Evolutionary conservation across 2,797 vertebrate genomes (phyloP), one percentile per base, ranked within the genome.

Genomic region (Macropodus opercularis): DNA sequence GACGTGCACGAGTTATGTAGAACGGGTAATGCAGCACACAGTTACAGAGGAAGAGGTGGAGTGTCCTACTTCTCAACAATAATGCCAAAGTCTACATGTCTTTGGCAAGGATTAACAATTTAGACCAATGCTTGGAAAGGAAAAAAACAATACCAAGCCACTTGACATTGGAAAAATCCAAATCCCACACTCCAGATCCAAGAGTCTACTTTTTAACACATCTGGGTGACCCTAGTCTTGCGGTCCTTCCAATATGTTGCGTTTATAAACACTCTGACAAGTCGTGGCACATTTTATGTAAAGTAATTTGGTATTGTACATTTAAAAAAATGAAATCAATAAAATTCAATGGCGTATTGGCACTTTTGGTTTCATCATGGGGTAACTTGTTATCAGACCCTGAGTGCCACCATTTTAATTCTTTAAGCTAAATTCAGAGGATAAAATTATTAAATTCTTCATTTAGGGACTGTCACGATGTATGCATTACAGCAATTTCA

Each of bases 1-100:
- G 65, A 54, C 27, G 68, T 75, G 79, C 72, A 75, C 0, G 42
- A 51, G 54, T 58, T 6, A 57, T 44, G 77, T 24, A 17, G 56
- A 67, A 23, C 50, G 47, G 22, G 44, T 3, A 6, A 18, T 17
- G 55, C 29, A 47, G 64, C 24, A 67, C 32, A 49, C 22, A 54
- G 40, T 6, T 5, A 7, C 2, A 17, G 17, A 31, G 23, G 26
- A 50, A 14, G 18, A 31, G n/a, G n/a, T n/a, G n/a, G n/a, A 27
- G 26, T 46, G 27, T 18, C 8, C 8, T n/a, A 4, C 9, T 31
- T 58, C 6, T 43, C 0, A 43, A n/a, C 1, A 43, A 10, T 8
- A 5, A 41, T 11, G 32, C 17, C 6, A n/a, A 26, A 53, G 36
- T 24, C 13, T 36, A 41, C 4, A 38, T 29, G 13, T 43, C n/a